A percentile compares a stretch with the other conserved stretches of the same genome.
phyloP scores from a whole-genome alignment of 2,888 invertebrate genomes.

The Parascotia fuliginaria region DNA sequence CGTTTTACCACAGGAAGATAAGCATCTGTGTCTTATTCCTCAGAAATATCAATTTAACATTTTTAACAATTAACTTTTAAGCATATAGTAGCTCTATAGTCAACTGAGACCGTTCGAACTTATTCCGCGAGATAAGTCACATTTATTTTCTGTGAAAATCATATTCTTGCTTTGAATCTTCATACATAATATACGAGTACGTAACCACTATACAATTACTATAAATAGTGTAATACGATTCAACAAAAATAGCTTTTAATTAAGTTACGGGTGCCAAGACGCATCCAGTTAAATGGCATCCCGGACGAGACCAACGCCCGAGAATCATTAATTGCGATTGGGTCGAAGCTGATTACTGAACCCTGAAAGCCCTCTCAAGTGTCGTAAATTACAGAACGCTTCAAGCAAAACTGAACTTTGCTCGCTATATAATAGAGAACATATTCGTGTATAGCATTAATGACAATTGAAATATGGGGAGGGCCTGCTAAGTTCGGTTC shows the following conservation, averaged over 20 bases:
- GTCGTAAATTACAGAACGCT: conserved; percentile 63
- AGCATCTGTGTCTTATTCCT: too few species aligned
- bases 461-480: conserved; percentile 68
- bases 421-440: conserved; percentile 41
- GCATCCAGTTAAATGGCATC: conserved; percentile 46
- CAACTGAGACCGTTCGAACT: too few species aligned
- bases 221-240: too few species aligned
- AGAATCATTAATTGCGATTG: conserved; percentile 79
- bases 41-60: too few species aligned
- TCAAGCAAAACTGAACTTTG: conserved; percentile 52
- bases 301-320: conserved; percentile 51
- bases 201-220: too few species aligned
- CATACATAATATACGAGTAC: too few species aligned
- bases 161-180: too few species aligned
- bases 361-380: conserved; percentile 67
- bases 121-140: too few species aligned
- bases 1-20: too few species aligned
- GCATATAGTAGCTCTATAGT: too few species aligned
- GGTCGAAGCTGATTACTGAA: conserved; percentile 76
- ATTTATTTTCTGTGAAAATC: too few species aligned
- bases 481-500: conserved; percentile 22
- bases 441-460: conserved; percentile 41
- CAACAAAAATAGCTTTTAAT: not conserved
- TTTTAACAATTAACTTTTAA: too few species aligned
- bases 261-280: conserved; percentile 2